Conservation (phyloP, 1,140 invertebrate species). For the Drosophila tsacasi region DNA sequence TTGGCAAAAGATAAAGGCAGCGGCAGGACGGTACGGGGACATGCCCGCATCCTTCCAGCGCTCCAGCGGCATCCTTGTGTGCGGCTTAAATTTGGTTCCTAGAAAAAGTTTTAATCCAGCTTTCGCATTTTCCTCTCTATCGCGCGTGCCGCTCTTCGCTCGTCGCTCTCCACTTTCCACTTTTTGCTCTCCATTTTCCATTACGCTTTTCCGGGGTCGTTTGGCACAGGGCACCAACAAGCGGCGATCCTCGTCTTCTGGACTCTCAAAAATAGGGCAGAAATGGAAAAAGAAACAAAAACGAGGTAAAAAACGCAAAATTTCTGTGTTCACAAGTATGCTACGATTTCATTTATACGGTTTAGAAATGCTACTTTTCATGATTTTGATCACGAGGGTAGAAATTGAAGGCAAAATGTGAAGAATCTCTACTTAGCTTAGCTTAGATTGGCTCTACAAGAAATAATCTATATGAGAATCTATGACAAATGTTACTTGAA, state of each 20-base stretch:
- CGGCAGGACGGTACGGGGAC: constrained; percentile 9
- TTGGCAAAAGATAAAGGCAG: constrained; percentile 55
- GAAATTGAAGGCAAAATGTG: too few species aligned
- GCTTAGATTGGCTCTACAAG: too few species aligned
- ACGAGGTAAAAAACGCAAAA: background rate
- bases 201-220: constrained; percentile 8
- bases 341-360: background rate
- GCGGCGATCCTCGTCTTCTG: background rate
- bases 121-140: constrained; percentile 51
- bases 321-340: background rate
- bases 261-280: background rate
- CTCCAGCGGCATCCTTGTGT: constrained; percentile 49
- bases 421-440: background rate
- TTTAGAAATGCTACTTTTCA: background rate
- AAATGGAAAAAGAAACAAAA: background rate
- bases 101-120: constrained; percentile 79
- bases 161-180: background rate
- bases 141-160: constrained; percentile 2
- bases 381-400: background rate
- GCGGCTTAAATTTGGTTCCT: constrained; percentile 76
- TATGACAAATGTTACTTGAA: background rate
- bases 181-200: background rate
- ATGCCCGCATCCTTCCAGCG: constrained; percentile 24
- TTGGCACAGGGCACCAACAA: constrained; percentile 16
- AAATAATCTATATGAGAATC: background rate